A percentile compares a stretch with the other conserved stretches of the same genome.
Evolutionary conservation across 1,140 invertebrate species (phyloP).

Genomic region (Reticulitermes speratus): DNA sequence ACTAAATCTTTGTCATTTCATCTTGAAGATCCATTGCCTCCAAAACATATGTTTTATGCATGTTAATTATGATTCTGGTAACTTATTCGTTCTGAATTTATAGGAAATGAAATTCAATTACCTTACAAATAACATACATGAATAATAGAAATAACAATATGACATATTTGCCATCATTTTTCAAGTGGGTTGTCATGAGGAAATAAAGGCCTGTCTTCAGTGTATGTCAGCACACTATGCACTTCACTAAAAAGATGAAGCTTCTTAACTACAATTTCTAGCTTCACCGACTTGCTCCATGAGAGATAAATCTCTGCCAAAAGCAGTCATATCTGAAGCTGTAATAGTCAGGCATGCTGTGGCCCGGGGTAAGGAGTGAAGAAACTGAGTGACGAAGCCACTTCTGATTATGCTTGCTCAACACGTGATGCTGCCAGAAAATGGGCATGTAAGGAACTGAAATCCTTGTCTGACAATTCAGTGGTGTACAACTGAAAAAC

Average conservation of each 20-base stretch:
- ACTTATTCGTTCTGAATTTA: too few species aligned
- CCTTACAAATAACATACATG: too few species aligned
- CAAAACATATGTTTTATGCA: too few species aligned
- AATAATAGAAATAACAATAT: too few species aligned
- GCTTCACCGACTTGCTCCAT: constrained; percentile 77
- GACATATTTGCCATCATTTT: too few species aligned
- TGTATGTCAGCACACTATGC: too few species aligned
- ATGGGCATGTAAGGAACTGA: constrained; percentile 80
- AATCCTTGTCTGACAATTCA: constrained; percentile 83
- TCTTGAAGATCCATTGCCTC: too few species aligned
- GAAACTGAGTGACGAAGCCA: constrained; percentile 79
- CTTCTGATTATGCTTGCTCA: constrained; percentile 89
- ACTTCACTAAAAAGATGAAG: constrained; percentile 65
- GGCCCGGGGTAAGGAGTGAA: constrained; percentile 71
- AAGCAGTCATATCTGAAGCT: constrained; percentile 84
- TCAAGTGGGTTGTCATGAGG: too few species aligned
- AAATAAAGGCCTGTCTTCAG: too few species aligned
- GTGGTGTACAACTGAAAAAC: constrained; percentile 69
- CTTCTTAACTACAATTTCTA: constrained; percentile 83
- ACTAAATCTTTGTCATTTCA: too few species aligned
- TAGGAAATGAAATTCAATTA: too few species aligned
- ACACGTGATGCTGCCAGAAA: constrained; percentile 79
- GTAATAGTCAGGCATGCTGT: constrained; percentile 73
- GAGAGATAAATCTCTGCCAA: constrained; percentile 84
- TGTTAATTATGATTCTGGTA: too few species aligned